Base-by-base conservation (phyloP, 2,113 vertebrate genomes). In the Dissostichus mawsoni region DNA sequence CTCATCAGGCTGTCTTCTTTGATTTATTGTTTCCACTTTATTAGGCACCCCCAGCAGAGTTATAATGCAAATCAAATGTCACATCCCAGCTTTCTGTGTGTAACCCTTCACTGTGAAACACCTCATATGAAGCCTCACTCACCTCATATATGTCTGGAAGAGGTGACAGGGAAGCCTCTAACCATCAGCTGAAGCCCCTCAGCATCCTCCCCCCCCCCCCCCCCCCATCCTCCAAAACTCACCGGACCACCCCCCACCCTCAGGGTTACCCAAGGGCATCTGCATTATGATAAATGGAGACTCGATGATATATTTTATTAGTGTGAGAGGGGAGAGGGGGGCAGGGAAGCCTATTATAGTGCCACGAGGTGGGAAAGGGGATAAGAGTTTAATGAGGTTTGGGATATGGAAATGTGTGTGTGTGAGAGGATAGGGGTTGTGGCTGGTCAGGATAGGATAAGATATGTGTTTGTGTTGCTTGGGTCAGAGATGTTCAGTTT, bases 181-280 rank as follows among this genome's bases (percentile, higher is more conserved):
- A 58, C 16, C 63, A 53, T 77, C 81, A 81, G 53, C 69, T 76
- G 52, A 71, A 58, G 41, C 69, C 68, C 61, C 53, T 25, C 41
- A 80, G 83, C 55, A 53, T 70, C 82, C 29, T 3, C 29, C 25
- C 23, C 23, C 77, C 76, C 29, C 29, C 29, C 25, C 23, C 23
- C 77, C 76, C 55, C 75, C 41, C 76, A 58, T 85, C 78, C 71
- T 68, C 74, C 36, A 11, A 77, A 74, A 44, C 29, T 11, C 69
- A 71, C 47, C 44, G n/a, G 5, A 53, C 62, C 70, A 76, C 47
- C 69, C 51, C 79, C 74, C n/a, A 56, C 33, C 63, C 56, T 62
- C 87, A 87, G 89, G 84, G 88, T 83, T 80, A 80, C 71, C 87
- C 90, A 89, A 89, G 91, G 92, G 85, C 90, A 93, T 92, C 91